Evolutionary conservation across 2,797 vertebrate genomes (phyloP).

Genomic region (Myotis myotis): DNA sequence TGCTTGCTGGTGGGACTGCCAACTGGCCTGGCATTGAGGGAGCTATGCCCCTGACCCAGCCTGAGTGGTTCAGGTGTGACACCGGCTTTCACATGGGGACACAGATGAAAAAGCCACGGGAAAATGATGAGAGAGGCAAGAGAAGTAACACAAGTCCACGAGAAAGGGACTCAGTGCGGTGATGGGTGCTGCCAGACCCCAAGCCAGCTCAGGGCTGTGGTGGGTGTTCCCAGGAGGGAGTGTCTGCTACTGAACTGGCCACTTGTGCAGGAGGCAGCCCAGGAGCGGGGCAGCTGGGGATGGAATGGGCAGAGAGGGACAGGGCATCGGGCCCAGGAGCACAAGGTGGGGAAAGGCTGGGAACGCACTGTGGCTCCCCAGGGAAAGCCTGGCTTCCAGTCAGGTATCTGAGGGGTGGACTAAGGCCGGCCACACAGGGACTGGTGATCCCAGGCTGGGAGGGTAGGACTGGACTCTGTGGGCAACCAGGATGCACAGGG

Average conservation of each 20-base stretch:
- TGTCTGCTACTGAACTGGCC: background rate
- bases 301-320: background rate
- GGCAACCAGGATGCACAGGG: background rate
- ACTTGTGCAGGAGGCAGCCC: background rate
- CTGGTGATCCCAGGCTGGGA: background rate
- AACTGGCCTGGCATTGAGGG: background rate
- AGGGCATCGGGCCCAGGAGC: background rate
- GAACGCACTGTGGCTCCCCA: background rate
- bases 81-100: background rate
- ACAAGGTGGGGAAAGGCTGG: background rate
- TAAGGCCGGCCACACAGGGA: background rate
- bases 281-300: background rate
- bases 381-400: background rate
- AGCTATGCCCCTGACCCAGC: background rate
- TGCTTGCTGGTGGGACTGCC: background rate
- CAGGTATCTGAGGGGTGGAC: accelerated
- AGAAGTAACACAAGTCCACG: background rate
- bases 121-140: background rate
- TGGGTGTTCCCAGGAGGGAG: background rate
- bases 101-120: background rate
- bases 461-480: background rate
- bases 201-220: accelerated
- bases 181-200: accelerated
- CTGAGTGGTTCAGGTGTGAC: background rate
- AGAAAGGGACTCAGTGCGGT: background rate